Evolutionary conservation across 2,888 invertebrate genomes (phyloP), one percentile per base, ranked within the genome.

Genomic region (Cremastobaeus sp.): DNA sequence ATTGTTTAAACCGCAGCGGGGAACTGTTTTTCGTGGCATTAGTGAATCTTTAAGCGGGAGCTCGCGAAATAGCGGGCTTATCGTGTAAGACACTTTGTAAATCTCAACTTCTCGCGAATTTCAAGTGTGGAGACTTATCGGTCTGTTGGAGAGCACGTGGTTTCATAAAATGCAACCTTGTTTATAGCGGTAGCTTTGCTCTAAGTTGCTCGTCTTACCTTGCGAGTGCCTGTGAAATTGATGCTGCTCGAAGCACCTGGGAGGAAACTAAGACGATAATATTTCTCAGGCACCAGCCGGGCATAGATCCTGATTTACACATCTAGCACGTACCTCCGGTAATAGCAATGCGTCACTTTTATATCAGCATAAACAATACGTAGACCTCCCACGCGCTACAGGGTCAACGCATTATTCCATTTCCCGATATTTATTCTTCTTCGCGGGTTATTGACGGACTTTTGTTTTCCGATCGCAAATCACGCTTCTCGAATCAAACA

Each of bases 321-420:
- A 82, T 82, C 81, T 78, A 82, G 78, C 81, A 80, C 81, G 81
- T 81, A 79, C 76, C 81, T 76, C 77, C 68, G 77, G 81, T 80
- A 83, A 83, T 83, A 82, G 83, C 82, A 82, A 83, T 83, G 79
- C 82, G 81, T 83, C 82, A 83, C 82, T 82, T 82, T 83, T 83
- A 83, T 82, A 82, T 81, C 77, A 75, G 79, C 81, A 83, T 83
- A 83, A 83, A 82, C 83, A 83, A 83, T 81, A 79, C 78, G 47
- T 25, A 70, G 74, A 76, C 77, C 77, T 76, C 77, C 77, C 73
- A 78, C 74, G 66, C 60, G 65, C 62, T 59, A 15, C 37, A 28
- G 66, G 39, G 62, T 64, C 68, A 65, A 70, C 60, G 70, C 66
- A 64, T 74, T 74, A 74, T 74, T 64, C 52, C 62, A 62, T 70